These are phyloP conservation scores for Melieria crassipennis DNA, from an alignment of 2,888 invertebrate species.

Conservation along the genomic window DNA sequence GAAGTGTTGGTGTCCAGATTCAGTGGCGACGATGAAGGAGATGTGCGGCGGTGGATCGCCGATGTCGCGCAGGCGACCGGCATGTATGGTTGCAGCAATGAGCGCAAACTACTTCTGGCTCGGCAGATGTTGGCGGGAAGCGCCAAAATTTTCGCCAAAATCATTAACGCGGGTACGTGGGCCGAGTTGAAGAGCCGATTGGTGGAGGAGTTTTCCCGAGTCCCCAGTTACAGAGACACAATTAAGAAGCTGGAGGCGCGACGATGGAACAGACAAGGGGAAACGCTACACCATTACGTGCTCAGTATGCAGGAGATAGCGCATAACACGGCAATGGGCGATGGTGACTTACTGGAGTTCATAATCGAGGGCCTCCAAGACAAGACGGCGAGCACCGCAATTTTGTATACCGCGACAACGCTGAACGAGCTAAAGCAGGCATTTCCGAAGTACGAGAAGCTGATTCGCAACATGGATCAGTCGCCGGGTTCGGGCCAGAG, in stretches of 20 bases:
- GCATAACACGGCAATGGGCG: no score
- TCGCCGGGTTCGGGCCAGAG: neutral
- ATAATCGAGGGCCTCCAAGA: constrained; percentile 23
- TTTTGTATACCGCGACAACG: constrained; percentile 9
- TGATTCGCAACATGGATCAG: neutral
- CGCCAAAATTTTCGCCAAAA: constrained; percentile 3
- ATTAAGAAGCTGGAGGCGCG: constrained; percentile 1
- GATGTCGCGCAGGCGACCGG: constrained; percentile 1
- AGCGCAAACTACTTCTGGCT: constrained; percentile 6
- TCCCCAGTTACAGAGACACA: constrained; percentile 6
- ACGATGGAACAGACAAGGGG: no score
- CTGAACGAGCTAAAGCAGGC: neutral
- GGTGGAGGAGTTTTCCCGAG: neutral
- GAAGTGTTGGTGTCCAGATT: constrained; percentile 14
- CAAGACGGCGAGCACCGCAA: neutral
- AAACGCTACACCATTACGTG: no score
- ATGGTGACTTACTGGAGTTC: no score
- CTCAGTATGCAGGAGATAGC: no score
- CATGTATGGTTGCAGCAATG: constrained; percentile 13
- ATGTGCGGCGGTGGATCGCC: constrained; percentile 1
- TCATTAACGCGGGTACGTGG: neutral
- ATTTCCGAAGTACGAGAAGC: neutral
- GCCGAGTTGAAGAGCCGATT: neutral
- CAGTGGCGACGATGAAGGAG: constrained; percentile 9
- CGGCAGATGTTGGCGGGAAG: constrained; percentile 6